Evolutionary conservation across 1,140 invertebrate genomes (phyloP), one percentile per base, ranked within the genome.

Genomic region (Drosophila bocki): DNA sequence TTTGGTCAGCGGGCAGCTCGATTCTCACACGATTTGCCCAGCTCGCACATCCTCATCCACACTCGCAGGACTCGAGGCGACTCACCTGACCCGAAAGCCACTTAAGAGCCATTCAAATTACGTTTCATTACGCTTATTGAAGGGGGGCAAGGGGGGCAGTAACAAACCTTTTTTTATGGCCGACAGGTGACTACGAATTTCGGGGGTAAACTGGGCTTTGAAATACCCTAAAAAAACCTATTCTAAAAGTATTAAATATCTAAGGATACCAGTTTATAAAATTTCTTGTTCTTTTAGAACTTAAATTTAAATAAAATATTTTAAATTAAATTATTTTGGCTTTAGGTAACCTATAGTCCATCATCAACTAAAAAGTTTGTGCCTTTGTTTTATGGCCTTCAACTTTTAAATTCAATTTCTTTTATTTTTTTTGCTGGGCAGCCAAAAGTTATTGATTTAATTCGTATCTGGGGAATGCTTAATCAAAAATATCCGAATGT

Each of bases 391-490:
- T 60, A 63, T 75, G 19, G 54, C 58, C 42, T 13, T 17, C 59
- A 84, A 77, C 45, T 84, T 84, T 84, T 81, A 61, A 88, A 88
- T 88, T 87, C 80, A 87, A 87, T 87, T 87, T 87, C 80, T 78
- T 88, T 83, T 1, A 7, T 19, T 37, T 88, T 82, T 86, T 84
- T 77, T 80, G 74, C 29, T 12, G 83, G 76, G 60, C 71, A 60
- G 53, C 67, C 76, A 69, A 83, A 83, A 83, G 61, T 88, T 88
- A 88, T 88, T 88, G 84, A 88, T 87, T 87, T 87, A 87, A 88
- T 88, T 88, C 78, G 84, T 88, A 78, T 88, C 84, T 88, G 80
- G 84, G 84, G 84, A 87, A 87, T 83, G 84, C 84, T 88, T 87
- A 87, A 87, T 87, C 84, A 87, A 88, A 87, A 80, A 79, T 81